phyloP scores from a whole-genome alignment of 2,797 vertebrate species.

The Leptatherina wallacei region DNA sequence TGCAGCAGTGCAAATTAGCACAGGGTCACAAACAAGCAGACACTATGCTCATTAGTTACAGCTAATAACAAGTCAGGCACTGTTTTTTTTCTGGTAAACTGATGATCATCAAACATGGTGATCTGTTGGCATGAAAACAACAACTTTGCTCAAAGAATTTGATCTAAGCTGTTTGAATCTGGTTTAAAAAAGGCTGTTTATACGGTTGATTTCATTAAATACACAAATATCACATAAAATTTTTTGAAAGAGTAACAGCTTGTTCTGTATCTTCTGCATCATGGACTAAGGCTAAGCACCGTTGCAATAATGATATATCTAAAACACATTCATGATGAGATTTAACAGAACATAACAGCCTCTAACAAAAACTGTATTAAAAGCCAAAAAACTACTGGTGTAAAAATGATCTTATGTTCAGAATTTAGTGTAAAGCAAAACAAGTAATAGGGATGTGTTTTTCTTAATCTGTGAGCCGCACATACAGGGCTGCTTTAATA shows the following conservation, averaged over 20 bases:
- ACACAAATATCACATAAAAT: neutral
- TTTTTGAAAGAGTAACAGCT: too few relatives aligned
- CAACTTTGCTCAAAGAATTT: neutral
- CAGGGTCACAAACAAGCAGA: too few relatives aligned
- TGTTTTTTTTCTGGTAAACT: neutral
- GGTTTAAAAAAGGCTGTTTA: neutral
- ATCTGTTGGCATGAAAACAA: too few relatives aligned
- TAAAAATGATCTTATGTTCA: neutral
- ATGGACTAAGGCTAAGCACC: neutral
- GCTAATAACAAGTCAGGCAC: too few relatives aligned
- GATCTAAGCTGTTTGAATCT: neutral
- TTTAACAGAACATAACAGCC: neutral
- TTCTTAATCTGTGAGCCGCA: too few relatives aligned
- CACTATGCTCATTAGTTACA: too few relatives aligned
- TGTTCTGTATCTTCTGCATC: too few relatives aligned
- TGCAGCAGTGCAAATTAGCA: too few relatives aligned
- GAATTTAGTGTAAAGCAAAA: neutral
- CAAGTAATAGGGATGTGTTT: neutral
- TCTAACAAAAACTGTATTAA: neutral
- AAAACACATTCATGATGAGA: neutral
- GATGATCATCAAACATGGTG: neutral
- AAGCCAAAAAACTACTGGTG: neutral
- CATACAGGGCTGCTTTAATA: neutral
- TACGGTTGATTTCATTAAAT: neutral
- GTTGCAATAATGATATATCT: neutral